Percentiles rank a stretch among this genome's conserved stretches.
These are phyloP conservation scores for Oscheius onirici DNA, from an alignment of 2,888 invertebrate genomes.

Conservation along the genomic window DNA sequence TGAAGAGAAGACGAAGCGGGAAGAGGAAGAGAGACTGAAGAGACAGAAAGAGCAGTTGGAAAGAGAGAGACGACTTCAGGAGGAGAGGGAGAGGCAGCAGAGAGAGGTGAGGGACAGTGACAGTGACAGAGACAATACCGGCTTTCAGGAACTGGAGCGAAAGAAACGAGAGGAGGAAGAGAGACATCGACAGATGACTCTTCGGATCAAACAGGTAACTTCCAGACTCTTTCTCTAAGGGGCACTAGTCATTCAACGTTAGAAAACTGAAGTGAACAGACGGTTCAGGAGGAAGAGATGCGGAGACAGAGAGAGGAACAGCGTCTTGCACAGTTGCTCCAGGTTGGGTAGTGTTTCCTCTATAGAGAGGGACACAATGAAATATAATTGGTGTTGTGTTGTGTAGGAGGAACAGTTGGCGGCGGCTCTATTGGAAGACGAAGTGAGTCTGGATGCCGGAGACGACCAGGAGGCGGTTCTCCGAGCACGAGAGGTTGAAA, in stretches of 20 bases:
- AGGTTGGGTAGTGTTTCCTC: constrained; percentile 11
- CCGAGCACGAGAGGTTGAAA: constrained; percentile 19
- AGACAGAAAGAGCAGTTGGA: constrained; percentile 17
- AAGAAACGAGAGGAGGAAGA: constrained; percentile 19
- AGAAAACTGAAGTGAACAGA: not conserved
- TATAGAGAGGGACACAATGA: not conserved
- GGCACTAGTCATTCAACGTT: not conserved
- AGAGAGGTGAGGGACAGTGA: constrained; percentile 24
- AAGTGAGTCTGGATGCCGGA: not conserved
- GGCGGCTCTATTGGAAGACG: constrained; percentile 17
- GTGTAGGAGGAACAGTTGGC: constrained; percentile 27
- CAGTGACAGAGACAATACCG: too few relatives aligned
- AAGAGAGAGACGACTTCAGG: constrained; percentile 10
- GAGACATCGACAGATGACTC: not conserved
- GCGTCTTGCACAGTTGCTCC: not conserved
- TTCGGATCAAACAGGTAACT: constrained; percentile 22
- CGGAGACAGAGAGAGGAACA: constrained; percentile 15
- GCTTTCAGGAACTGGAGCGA: not conserved
- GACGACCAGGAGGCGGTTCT: constrained; percentile 2
- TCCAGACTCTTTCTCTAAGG: not conserved
- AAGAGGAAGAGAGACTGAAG: constrained; percentile 18
- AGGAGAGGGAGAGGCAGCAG: constrained; percentile 19
- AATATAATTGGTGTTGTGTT: constrained; percentile 3
- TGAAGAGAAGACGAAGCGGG: constrained; percentile 22
- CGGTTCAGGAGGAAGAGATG: constrained; percentile 26